Conservation (phyloP, 1,140 invertebrate species). For the Neotoxoptera formosana region DNA sequence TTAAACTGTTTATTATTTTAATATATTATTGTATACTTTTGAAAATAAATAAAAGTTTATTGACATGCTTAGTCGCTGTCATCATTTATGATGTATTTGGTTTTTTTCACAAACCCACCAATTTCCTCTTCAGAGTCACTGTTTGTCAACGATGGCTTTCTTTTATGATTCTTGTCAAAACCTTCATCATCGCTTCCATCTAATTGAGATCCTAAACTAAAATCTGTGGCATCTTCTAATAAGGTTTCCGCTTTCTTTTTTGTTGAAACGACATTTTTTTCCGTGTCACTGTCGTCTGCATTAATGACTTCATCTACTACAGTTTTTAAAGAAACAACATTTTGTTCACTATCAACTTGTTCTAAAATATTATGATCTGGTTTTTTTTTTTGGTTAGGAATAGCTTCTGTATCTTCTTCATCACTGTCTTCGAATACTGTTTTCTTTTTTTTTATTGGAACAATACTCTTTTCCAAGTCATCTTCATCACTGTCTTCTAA, state of each 20-base stretch:
- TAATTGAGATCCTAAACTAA: neutral
- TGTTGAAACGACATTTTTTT: neutral
- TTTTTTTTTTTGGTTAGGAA: neutral
- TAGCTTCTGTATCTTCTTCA: neutral
- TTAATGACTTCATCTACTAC: no score
- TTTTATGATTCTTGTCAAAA: neutral
- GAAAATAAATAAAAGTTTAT: conserved; percentile 12
- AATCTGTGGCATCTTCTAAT: neutral
- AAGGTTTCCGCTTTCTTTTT: neutral
- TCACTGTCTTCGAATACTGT: neutral
- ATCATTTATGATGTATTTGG: conserved; percentile 16
- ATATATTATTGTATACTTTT: conserved; percentile 51
- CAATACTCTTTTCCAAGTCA: neutral
- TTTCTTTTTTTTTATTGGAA: neutral
- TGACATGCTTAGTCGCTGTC: conserved; percentile 35
- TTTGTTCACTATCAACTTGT: neutral
- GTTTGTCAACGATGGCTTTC: neutral
- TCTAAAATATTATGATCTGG: neutral
- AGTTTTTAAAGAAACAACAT: no score
- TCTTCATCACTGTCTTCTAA: conserved; percentile 34
- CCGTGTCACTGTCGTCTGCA: neutral
- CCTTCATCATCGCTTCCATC: neutral
- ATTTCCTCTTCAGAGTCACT: conserved; percentile 36
- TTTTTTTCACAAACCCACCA: neutral
- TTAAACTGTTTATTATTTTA: conserved; percentile 44